Conservation (phyloP, 2,888 invertebrate species). For the Cheilosia pagana region DNA sequence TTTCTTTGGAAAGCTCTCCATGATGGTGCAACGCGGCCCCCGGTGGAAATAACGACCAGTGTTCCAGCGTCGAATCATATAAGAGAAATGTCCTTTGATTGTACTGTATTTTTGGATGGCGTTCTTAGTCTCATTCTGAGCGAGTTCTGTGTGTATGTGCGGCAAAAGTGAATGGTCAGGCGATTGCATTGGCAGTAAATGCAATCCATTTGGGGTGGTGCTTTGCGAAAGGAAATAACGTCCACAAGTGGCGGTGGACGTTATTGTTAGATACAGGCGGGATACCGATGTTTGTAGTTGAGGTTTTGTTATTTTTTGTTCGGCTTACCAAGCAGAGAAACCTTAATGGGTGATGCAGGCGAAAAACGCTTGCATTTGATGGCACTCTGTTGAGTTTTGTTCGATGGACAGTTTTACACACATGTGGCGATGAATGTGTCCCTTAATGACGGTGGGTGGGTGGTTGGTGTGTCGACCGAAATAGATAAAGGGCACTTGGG, state of each 20-base stretch:
- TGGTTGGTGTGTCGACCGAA: background rate
- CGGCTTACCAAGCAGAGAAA: background rate
- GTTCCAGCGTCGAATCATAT: conserved; percentile 62
- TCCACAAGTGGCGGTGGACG: conserved; percentile 54
- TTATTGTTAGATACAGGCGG: conserved; percentile 52
- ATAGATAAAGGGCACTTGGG: background rate
- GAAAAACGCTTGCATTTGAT: conserved; percentile 26
- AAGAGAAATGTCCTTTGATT: conserved; percentile 68
- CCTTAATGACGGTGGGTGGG: background rate
- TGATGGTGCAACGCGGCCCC: conserved; percentile 5
- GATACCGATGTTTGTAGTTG: conserved; percentile 34
- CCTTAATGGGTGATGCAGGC: conserved; percentile 1
- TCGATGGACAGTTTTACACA: background rate
- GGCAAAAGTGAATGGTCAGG: conserved; percentile 16
- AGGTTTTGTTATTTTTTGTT: background rate
- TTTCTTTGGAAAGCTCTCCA: conserved; percentile 35
- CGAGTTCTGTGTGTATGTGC: too few relatives aligned
- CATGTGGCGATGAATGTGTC: background rate
- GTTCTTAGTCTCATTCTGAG: conserved; percentile 20
- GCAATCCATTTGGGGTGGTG: conserved; percentile 9
- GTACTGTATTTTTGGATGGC: conserved; percentile 53
- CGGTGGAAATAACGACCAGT: conserved; percentile 64
- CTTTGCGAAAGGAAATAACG: conserved; percentile 13
- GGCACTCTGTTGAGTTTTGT: background rate
- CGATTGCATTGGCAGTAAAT: conserved; percentile 19